phyloP scores from a whole-genome alignment of 2,797 vertebrate species.

The Sebastes itinus region DNA sequence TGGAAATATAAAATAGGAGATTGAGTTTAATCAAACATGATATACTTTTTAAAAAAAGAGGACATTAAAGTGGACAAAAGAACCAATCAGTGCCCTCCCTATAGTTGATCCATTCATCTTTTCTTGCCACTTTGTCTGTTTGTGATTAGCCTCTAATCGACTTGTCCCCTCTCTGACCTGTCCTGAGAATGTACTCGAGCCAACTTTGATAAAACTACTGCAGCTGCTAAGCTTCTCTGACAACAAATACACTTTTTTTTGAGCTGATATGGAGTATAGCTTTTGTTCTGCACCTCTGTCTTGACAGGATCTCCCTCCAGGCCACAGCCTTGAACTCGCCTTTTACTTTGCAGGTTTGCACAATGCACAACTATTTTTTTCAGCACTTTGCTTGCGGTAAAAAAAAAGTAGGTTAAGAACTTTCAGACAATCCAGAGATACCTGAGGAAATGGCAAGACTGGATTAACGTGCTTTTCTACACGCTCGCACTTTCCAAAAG shows the following conservation, averaged over 20 bases:
- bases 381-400: background rate
- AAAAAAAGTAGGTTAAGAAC: no score
- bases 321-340: background rate
- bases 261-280: background rate
- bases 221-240: background rate
- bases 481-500: background rate
- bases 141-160: background rate
- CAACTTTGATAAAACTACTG: background rate
- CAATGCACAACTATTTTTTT: background rate
- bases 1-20: background rate
- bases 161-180: conserved; percentile 42
- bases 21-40: background rate
- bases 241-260: background rate
- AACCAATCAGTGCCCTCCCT: background rate
- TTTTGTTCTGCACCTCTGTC: background rate
- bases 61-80: background rate
- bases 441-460: background rate
- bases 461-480: conserved; percentile 17
- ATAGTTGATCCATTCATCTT: background rate
- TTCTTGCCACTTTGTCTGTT: background rate
- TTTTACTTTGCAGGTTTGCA: background rate
- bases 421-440: background rate
- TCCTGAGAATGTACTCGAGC: conserved; percentile 12
- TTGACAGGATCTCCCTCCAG: background rate
- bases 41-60: background rate